Conservation (phyloP, 2,797 vertebrate species). For the Eospalax fontanierii region DNA sequence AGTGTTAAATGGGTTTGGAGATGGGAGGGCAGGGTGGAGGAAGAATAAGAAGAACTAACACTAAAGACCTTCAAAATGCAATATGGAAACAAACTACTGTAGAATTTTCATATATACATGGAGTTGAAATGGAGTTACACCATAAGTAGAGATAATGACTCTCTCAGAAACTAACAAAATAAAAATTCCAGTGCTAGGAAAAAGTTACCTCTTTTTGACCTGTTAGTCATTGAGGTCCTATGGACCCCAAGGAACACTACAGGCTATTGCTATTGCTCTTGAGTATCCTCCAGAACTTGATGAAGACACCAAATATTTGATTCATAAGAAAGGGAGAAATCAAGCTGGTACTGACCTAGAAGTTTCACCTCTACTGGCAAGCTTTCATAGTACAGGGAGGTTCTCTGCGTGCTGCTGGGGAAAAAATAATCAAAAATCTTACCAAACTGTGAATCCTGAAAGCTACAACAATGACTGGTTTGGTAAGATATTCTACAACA, state of each 20-base stretch:
- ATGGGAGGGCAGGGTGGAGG: neutral
- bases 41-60: neutral
- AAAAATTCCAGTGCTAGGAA: neutral
- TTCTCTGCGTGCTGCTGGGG: neutral
- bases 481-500: neutral
- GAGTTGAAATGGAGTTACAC: no score
- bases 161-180: neutral
- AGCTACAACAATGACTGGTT: neutral
- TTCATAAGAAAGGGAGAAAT: neutral
- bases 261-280: neutral
- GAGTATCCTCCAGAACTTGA: neutral
- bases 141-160: no score
- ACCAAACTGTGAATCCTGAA: no score
- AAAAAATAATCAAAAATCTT: no score
- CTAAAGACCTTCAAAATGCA: neutral
- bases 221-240: neutral
- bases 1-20: neutral
- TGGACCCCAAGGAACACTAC: neutral
- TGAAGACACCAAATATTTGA: neutral
- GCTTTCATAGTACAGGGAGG: neutral
- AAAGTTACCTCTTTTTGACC: neutral
- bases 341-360: neutral
- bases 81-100: neutral
- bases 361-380: neutral
- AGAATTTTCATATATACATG: neutral